phyloP scores from a whole-genome alignment of 2,888 invertebrate genomes.

The Oxycera nigricornis region DNA sequence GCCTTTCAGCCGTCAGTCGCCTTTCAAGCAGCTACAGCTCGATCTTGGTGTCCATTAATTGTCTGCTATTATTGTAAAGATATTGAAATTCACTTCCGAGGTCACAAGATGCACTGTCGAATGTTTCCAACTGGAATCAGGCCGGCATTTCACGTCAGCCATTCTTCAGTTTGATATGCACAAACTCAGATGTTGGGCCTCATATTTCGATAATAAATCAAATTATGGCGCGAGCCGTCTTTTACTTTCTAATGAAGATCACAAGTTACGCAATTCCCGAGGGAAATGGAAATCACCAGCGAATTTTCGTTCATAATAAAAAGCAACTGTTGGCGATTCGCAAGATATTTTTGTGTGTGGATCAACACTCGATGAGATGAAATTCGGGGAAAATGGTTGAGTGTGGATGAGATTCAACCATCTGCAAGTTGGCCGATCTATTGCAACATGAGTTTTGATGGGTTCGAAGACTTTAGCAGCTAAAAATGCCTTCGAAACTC shows the following conservation, averaged over 20 bases:
- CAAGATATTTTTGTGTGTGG: too few species aligned
- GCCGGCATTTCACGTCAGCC: not conserved
- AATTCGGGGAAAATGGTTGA: too few species aligned
- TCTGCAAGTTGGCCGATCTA: too few species aligned
- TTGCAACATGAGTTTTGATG: too few species aligned
- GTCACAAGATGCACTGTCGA: not conserved
- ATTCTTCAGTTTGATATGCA: not conserved
- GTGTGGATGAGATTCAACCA: too few species aligned
- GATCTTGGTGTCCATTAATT: slow-evolving; percentile 11
- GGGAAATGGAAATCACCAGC: too few species aligned
- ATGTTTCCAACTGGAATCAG: not conserved
- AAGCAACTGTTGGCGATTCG: too few species aligned
- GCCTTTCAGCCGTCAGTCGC: slow-evolving; percentile 5
- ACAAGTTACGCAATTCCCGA: not conserved
- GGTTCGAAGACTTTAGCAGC: too few species aligned
- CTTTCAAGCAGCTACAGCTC: not conserved
- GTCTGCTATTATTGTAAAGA: not conserved
- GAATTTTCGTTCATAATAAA: not conserved
- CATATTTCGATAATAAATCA: not conserved
- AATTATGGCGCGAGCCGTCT: not conserved
- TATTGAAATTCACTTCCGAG: slow-evolving; percentile 28
- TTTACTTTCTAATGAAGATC: not conserved
- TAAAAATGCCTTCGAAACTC: too few species aligned
- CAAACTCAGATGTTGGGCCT: not conserved
- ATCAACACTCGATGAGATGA: too few species aligned